Base-by-base conservation (phyloP, 2,113 vertebrate genomes). In the Corythornis vintsioides region DNA sequence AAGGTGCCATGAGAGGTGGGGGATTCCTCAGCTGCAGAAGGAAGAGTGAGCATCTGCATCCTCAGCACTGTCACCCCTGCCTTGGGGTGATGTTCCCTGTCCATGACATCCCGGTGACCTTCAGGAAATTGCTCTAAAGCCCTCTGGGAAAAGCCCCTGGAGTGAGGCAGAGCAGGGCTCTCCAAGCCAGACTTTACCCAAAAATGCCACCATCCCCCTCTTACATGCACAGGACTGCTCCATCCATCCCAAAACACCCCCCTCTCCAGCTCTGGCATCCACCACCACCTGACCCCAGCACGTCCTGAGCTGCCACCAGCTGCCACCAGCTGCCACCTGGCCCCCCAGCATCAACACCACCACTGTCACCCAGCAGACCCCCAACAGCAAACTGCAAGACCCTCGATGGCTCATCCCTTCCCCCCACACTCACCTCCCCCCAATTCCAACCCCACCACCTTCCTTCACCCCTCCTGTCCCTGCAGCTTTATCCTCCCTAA, bases 31-130 rank as follows among this genome's bases (percentile, higher is more conserved):
- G 64, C 52, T 18, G 52, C 76, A 80, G 85, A 35, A 66, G 50
- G 20, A 52, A 35, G 59, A 35, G 59, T 0, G 3, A 43, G 43
- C 64, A 52, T 9, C 77, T 29, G 11, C 55, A 7, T 4, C 53
- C 53, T 56, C 53, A 56, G 16, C 1, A 9, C 38, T 19, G 65
- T 9, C 56, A 22, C 16, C 4, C 2, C 28, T 3, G 0, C 1
- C 13, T 21, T 5, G 0, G 6, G 43, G 22, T 1, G n/a, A 5
- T 31, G 74, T 15, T 69, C 48, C 42, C 19, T 22, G 22, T 33
- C n/a, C 9, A 0, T 1, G 3, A 15, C 9, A 35, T 3, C 64
- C 7, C 1, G 4, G 28, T 4, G 11, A 28, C 33, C 53, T 18
- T 33, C 24, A 19, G 31, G 10, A 1, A 1, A 11, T 3, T 2